phyloP scores from a whole-genome alignment of 2,113 vertebrate genomes.

The Naja naja region DNA sequence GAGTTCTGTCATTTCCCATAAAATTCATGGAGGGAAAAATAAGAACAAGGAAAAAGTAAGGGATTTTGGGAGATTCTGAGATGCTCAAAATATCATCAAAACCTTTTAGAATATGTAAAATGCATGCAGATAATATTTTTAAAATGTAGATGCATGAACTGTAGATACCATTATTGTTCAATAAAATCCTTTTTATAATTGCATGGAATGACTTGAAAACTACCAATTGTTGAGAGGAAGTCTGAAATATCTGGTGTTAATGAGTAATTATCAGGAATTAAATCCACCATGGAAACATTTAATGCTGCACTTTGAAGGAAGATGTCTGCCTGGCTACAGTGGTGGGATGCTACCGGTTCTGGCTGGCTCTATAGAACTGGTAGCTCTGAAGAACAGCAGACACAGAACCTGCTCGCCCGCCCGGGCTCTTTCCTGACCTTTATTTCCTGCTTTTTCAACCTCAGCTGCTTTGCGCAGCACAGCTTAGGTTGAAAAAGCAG shows the following conservation, averaged over 20 bases:
- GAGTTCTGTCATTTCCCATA: background rate
- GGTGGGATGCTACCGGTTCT: too few relatives aligned
- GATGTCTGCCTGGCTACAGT: background rate
- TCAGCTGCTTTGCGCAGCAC: too few relatives aligned
- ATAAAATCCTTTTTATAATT: slow-evolving; percentile 68
- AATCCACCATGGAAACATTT: background rate
- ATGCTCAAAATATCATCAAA: slow-evolving; percentile 27
- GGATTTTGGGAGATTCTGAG: slow-evolving; percentile 14
- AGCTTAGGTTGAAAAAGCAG: too few relatives aligned
- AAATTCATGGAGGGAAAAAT: background rate
- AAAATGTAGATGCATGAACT: slow-evolving; percentile 57
- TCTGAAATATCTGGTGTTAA: slow-evolving; percentile 18
- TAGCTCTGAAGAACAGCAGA: too few relatives aligned
- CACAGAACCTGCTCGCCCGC: too few relatives aligned
- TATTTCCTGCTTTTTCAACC: too few relatives aligned
- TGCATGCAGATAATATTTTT: slow-evolving; percentile 57
- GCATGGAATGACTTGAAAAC: slow-evolving; percentile 42
- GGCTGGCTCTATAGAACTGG: too few relatives aligned
- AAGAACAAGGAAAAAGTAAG: slow-evolving; percentile 19
- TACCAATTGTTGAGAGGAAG: background rate
- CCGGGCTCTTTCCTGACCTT: too few relatives aligned
- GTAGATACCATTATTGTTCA: slow-evolving; percentile 46
- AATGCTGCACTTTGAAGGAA: background rate
- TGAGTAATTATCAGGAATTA: background rate
- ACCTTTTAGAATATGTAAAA: slow-evolving; percentile 45